Evolutionary conservation across 2,888 invertebrate genomes (phyloP).

Genomic region (Lagria hirta): DNA sequence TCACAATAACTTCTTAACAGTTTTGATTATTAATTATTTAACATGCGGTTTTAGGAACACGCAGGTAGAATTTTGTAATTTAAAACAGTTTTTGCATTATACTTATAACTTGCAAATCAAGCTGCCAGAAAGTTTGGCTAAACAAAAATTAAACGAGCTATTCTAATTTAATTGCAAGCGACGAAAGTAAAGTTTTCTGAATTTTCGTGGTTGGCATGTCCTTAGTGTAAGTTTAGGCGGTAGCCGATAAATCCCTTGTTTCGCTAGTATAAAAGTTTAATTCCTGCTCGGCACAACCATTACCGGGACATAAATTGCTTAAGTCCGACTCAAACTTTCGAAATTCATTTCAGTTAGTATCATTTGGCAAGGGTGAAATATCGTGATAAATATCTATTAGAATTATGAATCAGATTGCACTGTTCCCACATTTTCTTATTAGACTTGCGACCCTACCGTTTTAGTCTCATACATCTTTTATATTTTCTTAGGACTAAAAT

Average conservation of each 20-base stretch:
- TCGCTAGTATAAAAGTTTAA: constrained; percentile 24
- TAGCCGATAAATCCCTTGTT: constrained; percentile 14
- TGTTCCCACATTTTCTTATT: constrained; percentile 32
- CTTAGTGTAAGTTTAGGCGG: not conserved
- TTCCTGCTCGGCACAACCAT: constrained; percentile 24
- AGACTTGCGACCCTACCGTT: constrained; percentile 31
- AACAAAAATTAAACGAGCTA: too few relatives aligned
- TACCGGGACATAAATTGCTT: constrained; percentile 26
- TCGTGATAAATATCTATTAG: constrained; percentile 36
- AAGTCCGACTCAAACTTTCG: constrained; percentile 25
- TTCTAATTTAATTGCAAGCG: too few relatives aligned
- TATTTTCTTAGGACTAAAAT: constrained; percentile 28
- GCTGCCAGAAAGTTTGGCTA: too few relatives aligned
- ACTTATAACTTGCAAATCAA: too few relatives aligned
- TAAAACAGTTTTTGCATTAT: too few relatives aligned
- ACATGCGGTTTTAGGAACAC: too few relatives aligned
- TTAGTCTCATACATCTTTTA: constrained; percentile 35
- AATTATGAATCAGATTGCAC: constrained; percentile 30
- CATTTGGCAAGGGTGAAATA: constrained; percentile 30
- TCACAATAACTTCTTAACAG: too few relatives aligned
- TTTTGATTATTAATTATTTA: too few relatives aligned
- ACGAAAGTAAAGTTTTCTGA: constrained; percentile 1
- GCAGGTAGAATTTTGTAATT: too few relatives aligned
- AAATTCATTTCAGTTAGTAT: constrained; percentile 32
- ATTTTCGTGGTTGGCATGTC: too few relatives aligned